phyloP scores from a whole-genome alignment of 2,888 invertebrate species.

The Tethea ocularis region DNA sequence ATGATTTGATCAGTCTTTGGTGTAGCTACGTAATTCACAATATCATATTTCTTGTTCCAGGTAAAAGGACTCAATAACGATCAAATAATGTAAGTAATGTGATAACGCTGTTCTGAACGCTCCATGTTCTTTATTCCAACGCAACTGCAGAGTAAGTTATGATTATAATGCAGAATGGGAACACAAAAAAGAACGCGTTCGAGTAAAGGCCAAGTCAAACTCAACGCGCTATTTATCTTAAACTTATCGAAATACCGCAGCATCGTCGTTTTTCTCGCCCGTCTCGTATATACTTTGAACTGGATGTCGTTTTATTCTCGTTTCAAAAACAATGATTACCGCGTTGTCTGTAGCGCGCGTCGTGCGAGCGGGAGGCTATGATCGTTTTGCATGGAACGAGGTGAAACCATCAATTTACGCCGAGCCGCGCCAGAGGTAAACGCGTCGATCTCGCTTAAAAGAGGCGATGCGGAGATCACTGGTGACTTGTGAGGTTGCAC shows the following conservation, averaged over 20 bases:
- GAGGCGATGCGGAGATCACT: slow-evolving; percentile 55
- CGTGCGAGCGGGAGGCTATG: slow-evolving; percentile 73
- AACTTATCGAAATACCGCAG: slow-evolving; percentile 75
- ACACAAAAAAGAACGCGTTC: slow-evolving; percentile 53
- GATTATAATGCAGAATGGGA: slow-evolving; percentile 59
- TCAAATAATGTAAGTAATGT: slow-evolving; percentile 9
- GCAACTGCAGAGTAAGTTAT: slow-evolving; percentile 52
- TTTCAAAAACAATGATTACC: slow-evolving; percentile 79
- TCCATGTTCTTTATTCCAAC: slow-evolving; percentile 39
- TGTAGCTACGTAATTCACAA: neutral
- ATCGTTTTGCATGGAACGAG: slow-evolving; percentile 78
- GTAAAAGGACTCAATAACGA: slow-evolving; percentile 13
- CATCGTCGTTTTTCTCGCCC: slow-evolving; percentile 69
- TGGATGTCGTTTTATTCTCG: slow-evolving; percentile 68
- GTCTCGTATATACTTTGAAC: slow-evolving; percentile 69
- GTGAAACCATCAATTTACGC: slow-evolving; percentile 79
- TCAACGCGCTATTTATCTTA: slow-evolving; percentile 78
- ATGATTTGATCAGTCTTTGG: neutral
- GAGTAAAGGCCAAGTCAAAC: slow-evolving; percentile 69
- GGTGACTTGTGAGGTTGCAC: slow-evolving; percentile 51
- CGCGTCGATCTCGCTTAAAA: slow-evolving; percentile 62
- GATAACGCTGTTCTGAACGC: slow-evolving; percentile 10
- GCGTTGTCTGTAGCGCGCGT: slow-evolving; percentile 64
- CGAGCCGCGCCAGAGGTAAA: slow-evolving; percentile 61
- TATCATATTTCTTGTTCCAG: slow-evolving; percentile 7